Evolutionary conservation across 37 sponge, comb jelly and placozoan species (phyloP), one percentile per base, ranked within the genome.

Genomic region (Hormiphora californensis): DNA sequence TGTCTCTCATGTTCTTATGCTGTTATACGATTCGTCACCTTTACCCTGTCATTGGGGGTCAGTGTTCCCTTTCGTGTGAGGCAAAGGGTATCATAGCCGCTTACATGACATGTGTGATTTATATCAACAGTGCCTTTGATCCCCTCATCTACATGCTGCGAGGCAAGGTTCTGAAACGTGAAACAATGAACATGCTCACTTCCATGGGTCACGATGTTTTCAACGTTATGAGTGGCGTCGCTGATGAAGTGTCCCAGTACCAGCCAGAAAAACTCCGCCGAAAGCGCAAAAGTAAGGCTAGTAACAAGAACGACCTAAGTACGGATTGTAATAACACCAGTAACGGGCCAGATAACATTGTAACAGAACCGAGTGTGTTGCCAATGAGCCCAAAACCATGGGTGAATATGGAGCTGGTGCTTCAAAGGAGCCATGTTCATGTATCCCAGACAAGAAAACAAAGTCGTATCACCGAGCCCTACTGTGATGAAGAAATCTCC

Each of bases 81-180:
- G 35, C 34, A 3, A 65, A 65, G 39, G 68, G 39, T 3, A 65
- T 65, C 32, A 65, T 65, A 36, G 68, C 68, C 39, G 68, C 68
- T 19, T 65, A 65, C 68, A 65, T 65, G 68, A 65, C 68, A 2
- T 33, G 68, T 35, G 36, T 65, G 1, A 65, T 65, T 21, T 65
- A 65, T 25, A 19, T 65, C 3, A 65, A 65, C 68, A 65, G 68
- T 32, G 68, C 68, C 19, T 36, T 39, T 32, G 34, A 65, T 28
- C 68, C 68, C 68, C 31, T 65, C 21, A 65, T 65, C 68, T 65
- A 65, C 39, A 65, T 65, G 68, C 1, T 73, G 81, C 9, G 44
- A 11, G 44, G 44, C 4, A 73, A 73, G 44, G 43, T 40, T 21
- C 41, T 73, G 44, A 73, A 73, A 46, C 12, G 81, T 22, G 81